Percentiles rank a stretch among this genome's conserved stretches.
These are phyloP conservation scores for Acanthurus leucopareius DNA, from an alignment of 2,797 vertebrate genomes.

Conservation along the genomic window DNA sequence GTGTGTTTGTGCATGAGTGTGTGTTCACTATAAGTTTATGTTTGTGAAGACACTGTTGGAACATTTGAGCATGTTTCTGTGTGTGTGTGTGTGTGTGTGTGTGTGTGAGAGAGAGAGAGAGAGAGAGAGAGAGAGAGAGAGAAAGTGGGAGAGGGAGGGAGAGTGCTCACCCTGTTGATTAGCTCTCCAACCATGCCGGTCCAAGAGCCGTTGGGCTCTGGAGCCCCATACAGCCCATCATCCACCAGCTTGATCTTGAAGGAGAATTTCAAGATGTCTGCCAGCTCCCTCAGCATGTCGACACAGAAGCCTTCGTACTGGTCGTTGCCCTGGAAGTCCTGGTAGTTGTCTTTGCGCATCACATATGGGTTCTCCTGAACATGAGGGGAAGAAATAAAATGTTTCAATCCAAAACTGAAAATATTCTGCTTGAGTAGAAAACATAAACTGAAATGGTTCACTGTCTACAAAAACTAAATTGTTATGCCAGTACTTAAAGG, in stretches of 20 bases:
- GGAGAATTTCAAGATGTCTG: conserved; percentile 92
- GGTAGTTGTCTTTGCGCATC: conserved; percentile 93
- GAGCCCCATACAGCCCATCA: conserved; percentile 93
- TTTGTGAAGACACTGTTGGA: conserved; percentile 40
- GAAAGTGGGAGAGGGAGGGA: background rate
- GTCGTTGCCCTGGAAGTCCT: conserved; percentile 89
- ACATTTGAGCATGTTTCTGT: conserved; percentile 42
- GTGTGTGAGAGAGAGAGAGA: conserved; percentile 1
- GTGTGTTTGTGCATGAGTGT: conserved; percentile 26
- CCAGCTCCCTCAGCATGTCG: conserved; percentile 93
- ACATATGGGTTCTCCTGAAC: conserved; percentile 94
- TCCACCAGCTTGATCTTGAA: conserved; percentile 94
- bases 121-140: background rate
- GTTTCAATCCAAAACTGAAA: conserved; percentile 21
- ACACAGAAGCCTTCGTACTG: conserved; percentile 96
- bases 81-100: too few relatives aligned
- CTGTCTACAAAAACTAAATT: background rate
- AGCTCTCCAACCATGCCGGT: conserved; percentile 97
- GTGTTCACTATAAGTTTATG: conserved; percentile 37
- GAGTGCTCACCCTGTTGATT: conserved; percentile 91
- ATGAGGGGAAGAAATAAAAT: conserved; percentile 21
- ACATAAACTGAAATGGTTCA: background rate
- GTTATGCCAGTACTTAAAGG: conserved; percentile 11
- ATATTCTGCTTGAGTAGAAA: conserved; percentile 6
- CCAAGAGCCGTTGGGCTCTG: conserved; percentile 95